phyloP scores from a whole-genome alignment of 2,113 vertebrate genomes.

The Cranoglanis bouderius region DNA sequence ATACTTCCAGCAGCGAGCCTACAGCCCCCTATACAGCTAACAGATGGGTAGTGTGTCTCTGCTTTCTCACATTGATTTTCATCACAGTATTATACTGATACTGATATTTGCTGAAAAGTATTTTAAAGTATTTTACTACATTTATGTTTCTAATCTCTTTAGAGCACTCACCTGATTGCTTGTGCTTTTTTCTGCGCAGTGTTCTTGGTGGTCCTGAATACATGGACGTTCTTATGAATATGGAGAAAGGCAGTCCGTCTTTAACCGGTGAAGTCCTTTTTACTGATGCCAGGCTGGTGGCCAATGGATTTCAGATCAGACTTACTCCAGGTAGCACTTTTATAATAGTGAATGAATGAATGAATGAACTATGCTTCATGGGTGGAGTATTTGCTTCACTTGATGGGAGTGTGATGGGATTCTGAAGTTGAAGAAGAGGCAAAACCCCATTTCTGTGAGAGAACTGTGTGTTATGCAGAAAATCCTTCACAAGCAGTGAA shows the following conservation, averaged over 20 bases:
- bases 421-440: background rate
- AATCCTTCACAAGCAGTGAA: background rate
- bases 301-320: constrained; percentile 91
- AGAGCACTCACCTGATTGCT: background rate
- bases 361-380: background rate
- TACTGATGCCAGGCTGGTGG: constrained; percentile 85
- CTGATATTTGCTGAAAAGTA: background rate
- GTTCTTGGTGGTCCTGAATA: constrained; percentile 79
- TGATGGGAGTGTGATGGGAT: background rate
- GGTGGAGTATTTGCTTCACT: background rate
- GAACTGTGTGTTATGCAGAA: background rate
- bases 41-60: constrained; percentile 83
- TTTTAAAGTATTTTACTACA: background rate
- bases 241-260: constrained; percentile 75
- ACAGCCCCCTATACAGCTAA: constrained; percentile 82
- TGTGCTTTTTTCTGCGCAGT: constrained; percentile 64
- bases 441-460: background rate
- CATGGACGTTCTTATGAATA: constrained; percentile 77
- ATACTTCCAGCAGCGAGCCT: constrained; percentile 81
- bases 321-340: constrained; percentile 81
- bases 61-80: constrained; percentile 26
- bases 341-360: background rate
- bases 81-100: background rate
- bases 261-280: constrained; percentile 73
- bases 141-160: background rate